Evolutionary conservation across 1,140 invertebrate species (phyloP), one percentile per base, ranked within the genome.

Genomic region (Odontomachus brunneus): DNA sequence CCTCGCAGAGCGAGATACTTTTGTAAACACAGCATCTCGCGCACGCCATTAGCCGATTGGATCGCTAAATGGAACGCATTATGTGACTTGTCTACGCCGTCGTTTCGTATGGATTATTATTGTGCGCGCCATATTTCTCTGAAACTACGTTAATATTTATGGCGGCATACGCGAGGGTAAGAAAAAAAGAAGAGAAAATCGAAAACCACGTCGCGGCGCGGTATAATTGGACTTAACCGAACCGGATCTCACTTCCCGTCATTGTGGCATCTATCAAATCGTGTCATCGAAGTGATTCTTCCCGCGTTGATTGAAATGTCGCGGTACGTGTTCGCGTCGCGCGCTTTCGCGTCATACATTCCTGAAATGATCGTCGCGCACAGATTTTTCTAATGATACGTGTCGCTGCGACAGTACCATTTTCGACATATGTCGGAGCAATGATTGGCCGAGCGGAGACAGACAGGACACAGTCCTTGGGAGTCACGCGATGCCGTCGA

Each of bases 401-500:
- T 38, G 14, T 63, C 44, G 22, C 24, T 26, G 44, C 29, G 48
- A 19, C 24, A 22, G 29, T 44, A 9, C 14, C 14, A 75, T 29
- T 49, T 65, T 76, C 24, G 12, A 63, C 74, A 51, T n/a, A 7
- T 33, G 44, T 1, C 19, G 44, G 49, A n/a, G n/a, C n/a, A n/a
- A n/a, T n/a, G n/a, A n/a, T n/a, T n/a, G n/a, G 2, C 33, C 22
- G 15, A 19, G 51, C 33, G 33, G 29, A 26, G 14, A 3, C 44
- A 11, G 14, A 44, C 26, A 17, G 17, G 17, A 69, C n/a, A 69
- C 65, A 19, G 51, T 55, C 15, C 5, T 59, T 22, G 1, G 71
- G 67, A 84, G 82, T 86, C 75, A 85, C 69, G 60, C 73, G 59
- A 84, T 33, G 24, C 9, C 17, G 48, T 53, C 62, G 38, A 80